A percentile compares a stretch with the other conserved stretches of the same genome.
Evolutionary conservation across 2,797 vertebrate species (phyloP).

Genomic region (Enteromius afrohamiltoni): DNA sequence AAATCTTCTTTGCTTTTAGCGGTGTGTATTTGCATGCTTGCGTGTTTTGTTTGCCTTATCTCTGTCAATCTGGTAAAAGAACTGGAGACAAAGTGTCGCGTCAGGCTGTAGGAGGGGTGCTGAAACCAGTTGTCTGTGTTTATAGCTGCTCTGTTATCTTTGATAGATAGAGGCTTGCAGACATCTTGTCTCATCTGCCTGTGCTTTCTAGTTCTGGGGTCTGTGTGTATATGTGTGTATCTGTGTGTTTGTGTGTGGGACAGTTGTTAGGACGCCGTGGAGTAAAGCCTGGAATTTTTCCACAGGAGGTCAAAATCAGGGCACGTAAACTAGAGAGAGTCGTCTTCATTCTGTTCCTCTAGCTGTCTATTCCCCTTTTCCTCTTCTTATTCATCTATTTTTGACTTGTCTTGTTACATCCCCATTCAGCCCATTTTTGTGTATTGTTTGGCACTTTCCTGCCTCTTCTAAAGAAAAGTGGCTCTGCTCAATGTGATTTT

Average conservation of each 20-base stretch:
- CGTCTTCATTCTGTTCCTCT: slow-evolving; percentile 37
- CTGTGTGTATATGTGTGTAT: slow-evolving; percentile 40
- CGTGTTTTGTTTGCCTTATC: slow-evolving; percentile 41
- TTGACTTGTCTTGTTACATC: slow-evolving; percentile 11
- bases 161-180: slow-evolving; percentile 72
- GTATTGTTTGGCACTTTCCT: slow-evolving; percentile 30
- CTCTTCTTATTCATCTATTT: not conserved
- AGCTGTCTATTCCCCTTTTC: slow-evolving; percentile 10
- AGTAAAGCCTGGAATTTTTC: slow-evolving; percentile 26
- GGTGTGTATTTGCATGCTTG: slow-evolving; percentile 45
- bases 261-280: slow-evolving; percentile 19
- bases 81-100: slow-evolving; percentile 64
- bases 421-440: not conserved
- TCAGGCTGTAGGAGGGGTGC: slow-evolving; percentile 52
- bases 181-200: slow-evolving; percentile 70
- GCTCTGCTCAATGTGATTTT: not conserved
- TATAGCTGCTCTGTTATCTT: slow-evolving; percentile 61
- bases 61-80: slow-evolving; percentile 51
- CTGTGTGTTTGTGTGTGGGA: slow-evolving; percentile 35
- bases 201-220: slow-evolving; percentile 61
- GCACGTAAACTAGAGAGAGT: slow-evolving; percentile 26
- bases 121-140: slow-evolving; percentile 52
- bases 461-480: slow-evolving; percentile 14
- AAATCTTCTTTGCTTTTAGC: slow-evolving; percentile 29
- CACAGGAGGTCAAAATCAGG: slow-evolving; percentile 35